Evolutionary conservation across 2,888 invertebrate species (phyloP), one percentile per base, ranked within the genome.

Genomic region (Amorpha juglandis): DNA sequence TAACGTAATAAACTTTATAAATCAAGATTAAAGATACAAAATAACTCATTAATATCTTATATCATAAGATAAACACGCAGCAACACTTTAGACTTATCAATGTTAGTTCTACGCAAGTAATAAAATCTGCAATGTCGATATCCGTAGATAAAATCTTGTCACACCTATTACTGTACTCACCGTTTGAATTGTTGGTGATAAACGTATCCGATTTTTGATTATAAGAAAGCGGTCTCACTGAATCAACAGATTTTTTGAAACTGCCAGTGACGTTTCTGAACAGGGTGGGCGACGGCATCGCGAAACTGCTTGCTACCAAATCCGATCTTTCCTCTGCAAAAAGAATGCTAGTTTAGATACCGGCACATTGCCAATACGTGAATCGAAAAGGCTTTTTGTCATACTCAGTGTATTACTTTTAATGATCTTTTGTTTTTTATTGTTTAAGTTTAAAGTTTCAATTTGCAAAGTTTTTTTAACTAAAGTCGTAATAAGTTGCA

Each of bases 311-410:
- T 58, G 71, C 58, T 47, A 70, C 67, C 68, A 89, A 79, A 72
- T 92, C 92, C 11, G 87, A 78, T 63, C 91, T 80, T 67, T 92
- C 90, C 69, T 86, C 92, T 92, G 81, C 62, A 80, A 84, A 79
- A 38, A 12, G 62, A 50, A 62, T 9, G 0, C 7, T 38, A 38
- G 1, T 38, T 9, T 38, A 38, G 8, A 38, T 38, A 38, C 6
- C 38, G 38, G 38, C 9, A 38, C 38, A 38, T 38, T 9, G 7
- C 7, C 38, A 38, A 38, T 38, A 38, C n/a, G n/a, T 47, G 14
- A 47, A 47, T 47, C 38, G 27, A 27, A 27, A 38, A 38, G 38
- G 1, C 7, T 38, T 47, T n/a, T n/a, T 47, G 9, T 47, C 47
- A 27, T 27, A 27, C 47, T 9, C 7, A 6, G 7, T 6, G 35